Conservation (phyloP, 2,888 invertebrate genomes). For the Hyles lineata region DNA sequence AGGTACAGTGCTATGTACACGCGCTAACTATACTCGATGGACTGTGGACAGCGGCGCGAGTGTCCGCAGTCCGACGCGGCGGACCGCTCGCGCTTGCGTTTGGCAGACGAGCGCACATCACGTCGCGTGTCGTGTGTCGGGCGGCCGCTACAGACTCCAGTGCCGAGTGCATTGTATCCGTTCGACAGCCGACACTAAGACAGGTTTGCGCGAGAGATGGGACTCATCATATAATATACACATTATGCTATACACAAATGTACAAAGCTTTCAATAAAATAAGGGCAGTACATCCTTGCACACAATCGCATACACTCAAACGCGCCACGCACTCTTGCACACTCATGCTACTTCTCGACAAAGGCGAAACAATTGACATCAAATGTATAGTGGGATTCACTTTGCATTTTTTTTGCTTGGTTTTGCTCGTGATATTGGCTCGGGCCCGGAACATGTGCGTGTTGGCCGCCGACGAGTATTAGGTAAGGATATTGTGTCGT, state of each 20-base stretch:
- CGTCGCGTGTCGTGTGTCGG: neutral
- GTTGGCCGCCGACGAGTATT: neutral
- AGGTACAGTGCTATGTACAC: conserved; percentile 35
- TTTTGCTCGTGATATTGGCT: conserved; percentile 34
- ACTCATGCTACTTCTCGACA: neutral
- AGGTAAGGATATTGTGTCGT: too few relatives aligned
- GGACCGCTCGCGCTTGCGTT: neutral
- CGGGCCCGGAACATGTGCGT: conserved; percentile 32
- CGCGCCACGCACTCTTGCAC: neutral
- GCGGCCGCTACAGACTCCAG: too few relatives aligned
- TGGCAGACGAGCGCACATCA: neutral
- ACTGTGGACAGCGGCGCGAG: conserved; percentile 33
- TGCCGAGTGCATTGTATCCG: too few relatives aligned
- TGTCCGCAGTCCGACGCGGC: neutral
- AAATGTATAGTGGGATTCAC: neutral
- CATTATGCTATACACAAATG: conserved; percentile 4
- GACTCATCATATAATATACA: neutral
- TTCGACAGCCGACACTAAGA: too few relatives aligned
- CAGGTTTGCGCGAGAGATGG: neutral
- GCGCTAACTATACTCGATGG: conserved; percentile 49
- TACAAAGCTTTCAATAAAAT: neutral
- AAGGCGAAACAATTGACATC: neutral
- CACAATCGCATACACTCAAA: neutral
- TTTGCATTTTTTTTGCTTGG: neutral
- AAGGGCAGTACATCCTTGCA: neutral